Base-by-base conservation (phyloP, 2,888 invertebrate species). In the Microctonus hyperodae region DNA sequence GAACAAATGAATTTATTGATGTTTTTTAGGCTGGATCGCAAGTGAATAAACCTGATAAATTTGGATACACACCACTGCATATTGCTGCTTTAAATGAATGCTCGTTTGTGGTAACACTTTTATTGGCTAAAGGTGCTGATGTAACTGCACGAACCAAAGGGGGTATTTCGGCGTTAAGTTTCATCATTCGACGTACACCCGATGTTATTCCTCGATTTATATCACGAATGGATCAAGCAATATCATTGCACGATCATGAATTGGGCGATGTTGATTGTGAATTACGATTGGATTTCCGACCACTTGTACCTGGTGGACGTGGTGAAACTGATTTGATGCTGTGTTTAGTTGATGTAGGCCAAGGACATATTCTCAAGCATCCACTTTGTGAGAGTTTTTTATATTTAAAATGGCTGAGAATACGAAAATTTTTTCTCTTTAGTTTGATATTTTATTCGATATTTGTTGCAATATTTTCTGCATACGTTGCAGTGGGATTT, bases 241-340 rank as follows among this genome's bases (percentile, higher is more conserved):
- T 94, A 13, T 90, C 90, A 73, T 87, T 93, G 7, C 92, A 92
- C 76, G 94, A 94, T 76, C 93, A 94, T 76, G 94, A 95, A 80
- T 86, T 94, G 25, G 93, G 93, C 0, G 94, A 95, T 75, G 92
- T 93, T 0, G 94, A 95, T 78, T 94, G 94, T 75, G 94, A 94
- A 81, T 86, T 94, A 1, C 91, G 90, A 80, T 80, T 91, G 60
- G 91, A 91, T 78, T 89, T 88, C 74, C 83, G 86, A 11, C 80
- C 81, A n/a, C 68, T 81, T 37, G 86, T 72, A 76, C 87, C 73
- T 80, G 79, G 78, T 16, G 80, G 80, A 10, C 72, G 81, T 40
- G 79, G 82, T 1, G 83, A 84, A 69, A 87, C 83, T 86, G 90
- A 81, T 81, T 87, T 78, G 83, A 90, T 62, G 81, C 91, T 72